Conservation (phyloP, 2,113 vertebrate genomes). For the Strix aluco region DNA sequence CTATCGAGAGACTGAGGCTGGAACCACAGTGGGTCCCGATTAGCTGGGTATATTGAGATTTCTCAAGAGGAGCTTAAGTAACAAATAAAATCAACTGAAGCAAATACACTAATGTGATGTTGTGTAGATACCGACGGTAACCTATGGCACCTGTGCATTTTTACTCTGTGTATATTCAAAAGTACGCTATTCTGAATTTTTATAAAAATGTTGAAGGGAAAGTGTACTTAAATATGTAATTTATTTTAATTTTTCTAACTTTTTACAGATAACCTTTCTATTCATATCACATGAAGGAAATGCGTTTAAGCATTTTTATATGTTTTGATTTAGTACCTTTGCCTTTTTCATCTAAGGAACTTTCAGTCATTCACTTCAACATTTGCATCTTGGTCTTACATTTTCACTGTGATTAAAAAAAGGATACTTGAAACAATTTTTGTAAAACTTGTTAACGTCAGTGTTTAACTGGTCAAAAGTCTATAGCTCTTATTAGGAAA, state of each 20-base stretch:
- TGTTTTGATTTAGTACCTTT: slow-evolving; percentile 81
- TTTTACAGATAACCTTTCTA: slow-evolving; percentile 96
- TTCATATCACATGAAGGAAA: slow-evolving; percentile 84
- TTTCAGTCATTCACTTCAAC: slow-evolving; percentile 69
- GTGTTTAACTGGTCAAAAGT: slow-evolving; percentile 61
- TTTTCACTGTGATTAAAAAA: slow-evolving; percentile 83
- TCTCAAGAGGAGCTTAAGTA: neutral
- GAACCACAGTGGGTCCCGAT: slow-evolving; percentile 97
- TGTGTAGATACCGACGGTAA: slow-evolving; percentile 41
- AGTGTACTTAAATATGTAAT: slow-evolving; percentile 95
- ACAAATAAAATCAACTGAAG: slow-evolving; percentile 42
- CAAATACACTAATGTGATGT: neutral
- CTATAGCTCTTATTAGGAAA: slow-evolving; percentile 57
- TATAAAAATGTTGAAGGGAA: slow-evolving; percentile 88
- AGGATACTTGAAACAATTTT: slow-evolving; percentile 84
- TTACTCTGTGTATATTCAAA: slow-evolving; percentile 74
- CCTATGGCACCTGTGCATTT: slow-evolving; percentile 65
- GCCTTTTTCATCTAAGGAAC: slow-evolving; percentile 78
- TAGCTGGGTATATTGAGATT: slow-evolving; percentile 94
- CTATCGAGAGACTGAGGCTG: slow-evolving; percentile 85
- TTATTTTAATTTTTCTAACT: slow-evolving; percentile 95
- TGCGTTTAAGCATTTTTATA: slow-evolving; percentile 87
- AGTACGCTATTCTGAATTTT: slow-evolving; percentile 89
- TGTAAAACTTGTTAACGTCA: slow-evolving; percentile 73
- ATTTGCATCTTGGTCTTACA: slow-evolving; percentile 75